Evolutionary conservation across 2,888 invertebrate species (phyloP).

Genomic region (Fragum sueziense): DNA sequence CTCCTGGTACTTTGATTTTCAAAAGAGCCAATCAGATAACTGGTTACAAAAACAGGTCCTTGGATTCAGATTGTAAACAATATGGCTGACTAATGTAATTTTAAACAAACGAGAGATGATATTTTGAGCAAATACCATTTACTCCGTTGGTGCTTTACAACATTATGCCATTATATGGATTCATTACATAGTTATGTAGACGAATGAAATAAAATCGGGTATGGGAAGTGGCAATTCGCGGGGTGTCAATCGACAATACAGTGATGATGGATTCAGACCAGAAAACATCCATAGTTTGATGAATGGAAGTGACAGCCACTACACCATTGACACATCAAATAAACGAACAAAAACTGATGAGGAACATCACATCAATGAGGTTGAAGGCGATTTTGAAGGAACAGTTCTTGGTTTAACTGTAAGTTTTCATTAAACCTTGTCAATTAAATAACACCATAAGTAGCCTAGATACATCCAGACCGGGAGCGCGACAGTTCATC

Average conservation of each 20-base stretch:
- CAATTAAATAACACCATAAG: background rate
- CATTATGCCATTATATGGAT: background rate
- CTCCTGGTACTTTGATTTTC: background rate
- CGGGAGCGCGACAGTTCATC: too few species aligned
- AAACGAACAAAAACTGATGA: constrained; percentile 54
- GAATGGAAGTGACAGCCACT: constrained; percentile 46
- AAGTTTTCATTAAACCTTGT: too few species aligned
- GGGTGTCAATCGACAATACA: background rate
- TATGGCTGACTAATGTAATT: constrained; percentile 32
- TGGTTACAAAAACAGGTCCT: constrained; percentile 36
- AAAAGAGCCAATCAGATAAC: constrained; percentile 17
- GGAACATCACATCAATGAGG: constrained; percentile 49
- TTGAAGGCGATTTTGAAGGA: constrained; percentile 65
- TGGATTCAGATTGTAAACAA: constrained; percentile 61
- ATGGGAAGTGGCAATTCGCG: constrained; percentile 51
- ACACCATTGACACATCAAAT: constrained; percentile 51
- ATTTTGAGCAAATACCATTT: background rate
- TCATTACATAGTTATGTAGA: background rate
- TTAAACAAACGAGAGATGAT: background rate
- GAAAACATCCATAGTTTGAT: constrained; percentile 30
- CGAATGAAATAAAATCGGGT: background rate
- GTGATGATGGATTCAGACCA: constrained; percentile 28
- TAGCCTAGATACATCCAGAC: background rate
- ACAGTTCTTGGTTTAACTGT: constrained; percentile 65
- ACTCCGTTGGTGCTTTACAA: background rate